A percentile compares a stretch with the other conserved stretches of the same genome.
Conservation (phyloP, 2,113 vertebrate species). For the Oncorhynchus mykiss region DNA sequence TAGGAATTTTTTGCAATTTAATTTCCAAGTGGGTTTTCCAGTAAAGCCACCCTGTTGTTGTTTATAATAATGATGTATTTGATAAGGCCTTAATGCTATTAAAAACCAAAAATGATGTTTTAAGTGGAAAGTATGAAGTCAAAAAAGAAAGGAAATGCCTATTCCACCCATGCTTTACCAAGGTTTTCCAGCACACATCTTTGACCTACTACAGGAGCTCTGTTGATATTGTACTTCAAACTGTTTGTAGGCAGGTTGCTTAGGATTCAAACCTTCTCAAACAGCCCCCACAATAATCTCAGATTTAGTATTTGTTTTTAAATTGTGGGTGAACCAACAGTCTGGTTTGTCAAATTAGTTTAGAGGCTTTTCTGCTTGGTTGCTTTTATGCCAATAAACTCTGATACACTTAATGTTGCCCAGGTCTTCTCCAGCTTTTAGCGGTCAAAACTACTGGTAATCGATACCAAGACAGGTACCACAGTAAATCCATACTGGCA, state of each 20-base stretch:
- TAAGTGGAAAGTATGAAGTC: too few species aligned
- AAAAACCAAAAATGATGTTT: too few species aligned
- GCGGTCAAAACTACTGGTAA: background rate
- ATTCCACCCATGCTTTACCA: too few species aligned
- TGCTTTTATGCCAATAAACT: background rate
- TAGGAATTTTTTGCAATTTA: background rate
- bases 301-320: background rate
- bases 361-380: background rate
- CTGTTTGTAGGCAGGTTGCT: too few species aligned
- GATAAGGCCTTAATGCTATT: background rate
- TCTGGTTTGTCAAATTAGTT: background rate
- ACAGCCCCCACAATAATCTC: background rate
- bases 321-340: background rate
- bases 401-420: slow-evolving; percentile 8
- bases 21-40: background rate
- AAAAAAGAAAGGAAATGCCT: too few species aligned
- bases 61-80: background rate
- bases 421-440: background rate
- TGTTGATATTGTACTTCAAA: too few species aligned
- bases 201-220: too few species aligned
- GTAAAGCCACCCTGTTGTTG: background rate
- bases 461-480: background rate
- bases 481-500: background rate
- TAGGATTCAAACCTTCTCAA: too few species aligned
- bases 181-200: too few species aligned